phyloP scores from a whole-genome alignment of 2,888 invertebrate species.

The Himalopsyche anomala region DNA sequence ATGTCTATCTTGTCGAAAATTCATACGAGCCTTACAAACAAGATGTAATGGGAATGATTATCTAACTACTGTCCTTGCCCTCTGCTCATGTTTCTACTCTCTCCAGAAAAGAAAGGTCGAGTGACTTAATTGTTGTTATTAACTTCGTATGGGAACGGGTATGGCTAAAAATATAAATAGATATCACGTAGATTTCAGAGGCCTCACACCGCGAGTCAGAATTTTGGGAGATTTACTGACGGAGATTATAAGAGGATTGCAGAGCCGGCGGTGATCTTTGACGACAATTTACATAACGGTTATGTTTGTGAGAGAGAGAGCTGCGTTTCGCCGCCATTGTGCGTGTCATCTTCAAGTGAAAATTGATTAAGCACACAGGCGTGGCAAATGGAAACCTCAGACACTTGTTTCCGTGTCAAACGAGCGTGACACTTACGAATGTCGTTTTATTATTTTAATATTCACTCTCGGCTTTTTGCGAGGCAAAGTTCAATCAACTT shows the following conservation, averaged over 20 bases:
- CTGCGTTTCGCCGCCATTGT: slow-evolving; percentile 44
- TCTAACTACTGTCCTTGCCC: no score
- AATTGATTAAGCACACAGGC: slow-evolving; percentile 54
- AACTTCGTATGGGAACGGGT: no score
- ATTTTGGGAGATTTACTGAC: background rate
- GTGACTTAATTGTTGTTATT: no score
- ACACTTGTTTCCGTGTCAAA: slow-evolving; percentile 33
- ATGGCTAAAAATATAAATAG: no score
- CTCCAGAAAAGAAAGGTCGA: no score
- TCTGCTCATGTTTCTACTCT: no score
- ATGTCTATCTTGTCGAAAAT: no score
- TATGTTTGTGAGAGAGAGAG: slow-evolving; percentile 44
- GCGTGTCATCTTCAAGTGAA: slow-evolving; percentile 54
- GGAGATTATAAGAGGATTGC: background rate
- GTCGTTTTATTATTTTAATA: background rate
- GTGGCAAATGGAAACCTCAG: slow-evolving; percentile 41
- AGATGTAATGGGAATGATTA: no score
- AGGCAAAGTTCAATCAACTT: slow-evolving; percentile 1
- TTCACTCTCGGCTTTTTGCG: background rate
- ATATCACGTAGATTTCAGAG: background rate
- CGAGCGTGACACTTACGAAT: slow-evolving; percentile 4
- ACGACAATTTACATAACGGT: slow-evolving; percentile 31
- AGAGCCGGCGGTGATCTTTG: background rate
- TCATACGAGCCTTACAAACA: no score
- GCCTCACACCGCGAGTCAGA: background rate